A percentile compares a stretch with the other conserved stretches of the same genome.
These are phyloP conservation scores for Micrasema longulum DNA, from an alignment of 1,140 invertebrate genomes.

Conservation along the genomic window DNA sequence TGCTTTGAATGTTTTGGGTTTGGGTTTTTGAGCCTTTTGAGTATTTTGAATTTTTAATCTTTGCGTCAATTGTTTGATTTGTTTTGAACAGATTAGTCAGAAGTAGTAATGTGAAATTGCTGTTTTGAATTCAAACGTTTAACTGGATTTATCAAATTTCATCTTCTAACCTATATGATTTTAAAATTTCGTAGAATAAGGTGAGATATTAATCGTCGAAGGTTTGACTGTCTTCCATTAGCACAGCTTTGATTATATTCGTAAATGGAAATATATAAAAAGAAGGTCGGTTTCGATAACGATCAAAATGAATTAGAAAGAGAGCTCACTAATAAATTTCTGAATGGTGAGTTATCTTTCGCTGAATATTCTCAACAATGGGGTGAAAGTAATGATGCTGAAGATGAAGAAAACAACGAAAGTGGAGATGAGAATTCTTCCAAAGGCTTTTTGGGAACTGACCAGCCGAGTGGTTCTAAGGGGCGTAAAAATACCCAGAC, in stretches of 20 bases:
- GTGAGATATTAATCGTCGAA: constrained; percentile 2
- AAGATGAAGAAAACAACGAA: constrained; percentile 55
- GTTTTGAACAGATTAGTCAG: too few relatives aligned
- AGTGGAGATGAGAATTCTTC: constrained; percentile 57
- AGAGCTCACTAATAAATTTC: constrained; percentile 74
- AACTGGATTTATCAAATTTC: too few relatives aligned
- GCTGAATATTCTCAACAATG: constrained; percentile 75
- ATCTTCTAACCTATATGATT: too few relatives aligned
- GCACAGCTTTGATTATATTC: constrained; percentile 17
- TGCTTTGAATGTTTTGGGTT: constrained; percentile 3
- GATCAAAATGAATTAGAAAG: constrained; percentile 41
- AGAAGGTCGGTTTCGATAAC: not conserved
- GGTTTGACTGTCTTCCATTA: not conserved
- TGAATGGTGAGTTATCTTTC: constrained; percentile 77
- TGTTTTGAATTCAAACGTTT: too few relatives aligned
- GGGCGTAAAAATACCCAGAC: constrained; percentile 37
- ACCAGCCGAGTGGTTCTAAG: constrained; percentile 49
- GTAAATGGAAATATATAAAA: constrained; percentile 33
- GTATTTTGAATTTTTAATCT: not conserved
- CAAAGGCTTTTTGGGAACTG: too few relatives aligned
- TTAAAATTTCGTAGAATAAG: not conserved
- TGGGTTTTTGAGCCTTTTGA: not conserved
- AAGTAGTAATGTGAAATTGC: too few relatives aligned
- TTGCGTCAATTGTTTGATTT: too few relatives aligned
- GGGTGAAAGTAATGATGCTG: constrained; percentile 57